These are phyloP conservation scores for Dendrolimus punctatus DNA, from an alignment of 1,140 invertebrate species.

Conservation along the genomic window DNA sequence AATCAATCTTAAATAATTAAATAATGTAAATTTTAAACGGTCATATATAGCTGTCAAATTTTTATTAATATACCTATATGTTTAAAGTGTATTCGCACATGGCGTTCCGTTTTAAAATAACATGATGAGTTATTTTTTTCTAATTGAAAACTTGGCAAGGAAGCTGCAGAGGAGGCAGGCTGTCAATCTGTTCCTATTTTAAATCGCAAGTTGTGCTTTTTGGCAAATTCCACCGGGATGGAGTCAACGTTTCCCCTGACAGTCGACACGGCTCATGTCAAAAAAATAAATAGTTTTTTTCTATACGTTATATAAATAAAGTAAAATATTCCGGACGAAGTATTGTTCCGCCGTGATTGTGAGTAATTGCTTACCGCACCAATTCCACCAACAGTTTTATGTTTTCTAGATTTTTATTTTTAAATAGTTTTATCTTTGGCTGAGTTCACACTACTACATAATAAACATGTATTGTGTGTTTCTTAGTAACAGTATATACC, in stretches of 20 bases:
- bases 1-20: no score
- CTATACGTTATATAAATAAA: constrained; percentile 43
- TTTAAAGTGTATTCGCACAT: constrained; percentile 22
- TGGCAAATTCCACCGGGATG: constrained; percentile 50
- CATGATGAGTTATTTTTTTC: constrained; percentile 44
- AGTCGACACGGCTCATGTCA: constrained; percentile 55
- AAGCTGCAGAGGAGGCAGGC: constrained; percentile 37
- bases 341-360: constrained; percentile 47
- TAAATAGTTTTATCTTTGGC: neutral
- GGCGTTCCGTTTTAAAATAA: neutral
- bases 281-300: constrained; percentile 50
- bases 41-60: no score
- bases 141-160: constrained; percentile 68
- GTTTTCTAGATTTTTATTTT: constrained; percentile 16
- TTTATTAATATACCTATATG: neutral
- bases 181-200: constrained; percentile 61
- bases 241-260: constrained; percentile 65
- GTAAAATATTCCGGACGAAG: constrained; percentile 26
- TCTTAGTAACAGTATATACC: no score
- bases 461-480: no score
- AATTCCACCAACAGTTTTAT: constrained; percentile 12
- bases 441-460: no score
- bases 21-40: no score
- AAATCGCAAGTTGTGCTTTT: constrained; percentile 47
- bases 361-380: constrained; percentile 37